Conservation (phyloP, 2,888 invertebrate genomes). For the Cryptocephalus primarius region DNA sequence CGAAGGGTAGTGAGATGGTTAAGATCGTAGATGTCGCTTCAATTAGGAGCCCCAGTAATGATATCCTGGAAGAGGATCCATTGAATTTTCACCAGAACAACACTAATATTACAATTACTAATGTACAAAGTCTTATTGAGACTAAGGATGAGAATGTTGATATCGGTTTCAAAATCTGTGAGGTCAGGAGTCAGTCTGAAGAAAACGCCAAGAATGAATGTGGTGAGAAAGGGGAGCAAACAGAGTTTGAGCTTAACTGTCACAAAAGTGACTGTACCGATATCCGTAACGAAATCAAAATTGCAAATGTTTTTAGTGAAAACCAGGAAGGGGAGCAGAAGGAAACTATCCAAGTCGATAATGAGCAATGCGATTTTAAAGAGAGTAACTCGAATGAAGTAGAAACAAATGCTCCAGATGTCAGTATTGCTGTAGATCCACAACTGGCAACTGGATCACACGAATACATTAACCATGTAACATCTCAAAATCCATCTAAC, state of each 20-base stretch:
- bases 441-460: too few relatives aligned
- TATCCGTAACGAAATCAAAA: not conserved
- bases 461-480: too few relatives aligned
- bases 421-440: too few relatives aligned
- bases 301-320: not conserved
- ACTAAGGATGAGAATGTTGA: constrained; percentile 1
- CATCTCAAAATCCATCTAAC: too few relatives aligned
- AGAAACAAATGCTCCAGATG: too few relatives aligned
- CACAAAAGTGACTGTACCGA: not conserved
- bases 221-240: not conserved
- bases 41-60: constrained; percentile 1
- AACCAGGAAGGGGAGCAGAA: not conserved
- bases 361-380: too few relatives aligned
- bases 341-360: not conserved
- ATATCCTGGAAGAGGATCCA: constrained; percentile 7
- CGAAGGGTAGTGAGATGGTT: not conserved
- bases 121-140: constrained; percentile 12
- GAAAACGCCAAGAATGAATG: too few relatives aligned
- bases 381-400: too few relatives aligned
- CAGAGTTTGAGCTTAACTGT: not conserved
- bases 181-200: not conserved
- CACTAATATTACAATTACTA: constrained; percentile 10
- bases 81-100: constrained; percentile 7
- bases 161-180: not conserved
- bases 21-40: constrained; percentile 5